Conservation (phyloP, 2,797 vertebrate genomes). For the Malurus splendens region DNA sequence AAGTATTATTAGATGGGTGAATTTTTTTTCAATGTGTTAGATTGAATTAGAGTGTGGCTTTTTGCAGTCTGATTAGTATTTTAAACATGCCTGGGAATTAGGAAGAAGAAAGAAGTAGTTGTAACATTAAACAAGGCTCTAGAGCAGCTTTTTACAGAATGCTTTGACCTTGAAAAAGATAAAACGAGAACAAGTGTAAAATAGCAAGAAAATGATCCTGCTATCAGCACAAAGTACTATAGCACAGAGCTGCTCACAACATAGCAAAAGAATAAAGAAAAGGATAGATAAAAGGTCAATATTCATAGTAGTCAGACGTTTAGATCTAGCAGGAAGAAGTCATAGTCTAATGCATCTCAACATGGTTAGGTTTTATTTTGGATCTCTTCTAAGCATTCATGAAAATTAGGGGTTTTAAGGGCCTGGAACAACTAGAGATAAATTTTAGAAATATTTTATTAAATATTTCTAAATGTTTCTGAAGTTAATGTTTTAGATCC, state of each 20-base stretch:
- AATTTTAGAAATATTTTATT: not conserved
- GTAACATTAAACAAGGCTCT: not conserved
- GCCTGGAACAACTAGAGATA: not conserved
- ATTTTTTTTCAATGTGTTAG: constrained; percentile 46
- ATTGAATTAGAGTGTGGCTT: constrained; percentile 29
- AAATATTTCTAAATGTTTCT: not conserved
- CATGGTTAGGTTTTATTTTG: not conserved
- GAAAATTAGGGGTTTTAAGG: not conserved
- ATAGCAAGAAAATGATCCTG: not conserved
- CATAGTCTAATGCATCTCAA: not conserved
- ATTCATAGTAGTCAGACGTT: not conserved
- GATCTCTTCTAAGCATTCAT: not conserved
- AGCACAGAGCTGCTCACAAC: not conserved
- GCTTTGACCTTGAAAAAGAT: constrained; percentile 69
- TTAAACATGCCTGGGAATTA: constrained; percentile 66
- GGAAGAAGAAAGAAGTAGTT: constrained; percentile 42
- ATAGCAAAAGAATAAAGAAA: not conserved
- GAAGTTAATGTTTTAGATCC: not conserved
- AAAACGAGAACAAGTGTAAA: constrained; percentile 27
- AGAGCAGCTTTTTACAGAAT: constrained; percentile 12
- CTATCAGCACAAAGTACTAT: not conserved
- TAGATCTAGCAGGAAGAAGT: not conserved
- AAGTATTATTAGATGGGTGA: constrained; percentile 46
- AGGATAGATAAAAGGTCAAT: not conserved
- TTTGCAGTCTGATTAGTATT: constrained; percentile 58